Percentiles rank a stretch among this genome's conserved stretches.
These are phyloP conservation scores for Danio kyathit DNA, from an alignment of 2,797 vertebrate genomes.

Conservation along the genomic window DNA sequence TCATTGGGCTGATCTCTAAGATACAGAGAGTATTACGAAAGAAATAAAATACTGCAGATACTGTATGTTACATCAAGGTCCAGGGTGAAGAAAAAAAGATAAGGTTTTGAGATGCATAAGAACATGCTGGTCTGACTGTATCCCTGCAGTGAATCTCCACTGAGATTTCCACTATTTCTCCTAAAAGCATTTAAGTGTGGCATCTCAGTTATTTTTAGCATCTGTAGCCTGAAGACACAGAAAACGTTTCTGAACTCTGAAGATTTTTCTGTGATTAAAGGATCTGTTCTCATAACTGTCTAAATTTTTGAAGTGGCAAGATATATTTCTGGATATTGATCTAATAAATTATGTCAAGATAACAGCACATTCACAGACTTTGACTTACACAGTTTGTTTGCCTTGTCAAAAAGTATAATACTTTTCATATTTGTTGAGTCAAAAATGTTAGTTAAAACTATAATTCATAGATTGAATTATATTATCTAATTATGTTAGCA, in stretches of 20 bases:
- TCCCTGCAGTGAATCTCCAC: constrained; percentile 16
- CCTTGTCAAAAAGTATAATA: neutral
- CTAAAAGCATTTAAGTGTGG: constrained; percentile 42
- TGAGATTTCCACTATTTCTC: constrained; percentile 27
- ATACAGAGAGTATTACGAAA: neutral
- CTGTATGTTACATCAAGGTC: neutral
- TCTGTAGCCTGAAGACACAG: constrained; percentile 16
- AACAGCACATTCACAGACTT: neutral
- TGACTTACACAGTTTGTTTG: neutral
- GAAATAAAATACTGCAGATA: neutral
- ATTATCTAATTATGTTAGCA: no score
- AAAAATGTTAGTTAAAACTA: neutral
- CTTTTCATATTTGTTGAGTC: no score
- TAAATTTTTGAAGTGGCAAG: neutral
- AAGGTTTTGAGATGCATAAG: neutral
- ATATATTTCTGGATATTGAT: neutral
- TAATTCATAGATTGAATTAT: neutral
- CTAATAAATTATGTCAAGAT: neutral
- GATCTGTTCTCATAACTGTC: constrained; percentile 10
- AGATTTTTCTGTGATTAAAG: constrained; percentile 29
- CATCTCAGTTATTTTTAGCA: constrained; percentile 48
- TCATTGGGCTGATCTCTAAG: neutral
- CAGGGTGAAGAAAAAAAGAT: neutral
- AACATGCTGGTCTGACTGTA: constrained; percentile 13
- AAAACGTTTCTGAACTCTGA: constrained; percentile 28